These are phyloP conservation scores for Pomacea maculata DNA, from an alignment of 1,140 invertebrate genomes.

Conservation along the genomic window DNA sequence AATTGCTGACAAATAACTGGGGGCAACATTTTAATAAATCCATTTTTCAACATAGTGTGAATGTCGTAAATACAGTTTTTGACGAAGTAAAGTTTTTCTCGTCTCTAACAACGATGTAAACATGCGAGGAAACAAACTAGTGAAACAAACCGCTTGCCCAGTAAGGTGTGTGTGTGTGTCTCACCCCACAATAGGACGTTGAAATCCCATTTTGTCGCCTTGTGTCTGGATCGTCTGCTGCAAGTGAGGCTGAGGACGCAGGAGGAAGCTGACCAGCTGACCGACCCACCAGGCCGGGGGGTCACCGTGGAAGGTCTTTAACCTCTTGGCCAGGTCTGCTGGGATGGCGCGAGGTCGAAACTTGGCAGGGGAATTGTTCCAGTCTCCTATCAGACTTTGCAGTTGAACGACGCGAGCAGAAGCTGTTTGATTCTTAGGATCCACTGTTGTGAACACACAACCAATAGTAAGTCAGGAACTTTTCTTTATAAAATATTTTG, in stretches of 20 bases:
- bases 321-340: slow-evolving; percentile 82
- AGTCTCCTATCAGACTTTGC: slow-evolving; percentile 86
- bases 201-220: slow-evolving; percentile 81
- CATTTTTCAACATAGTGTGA: too few relatives aligned
- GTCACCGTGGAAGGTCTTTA: slow-evolving; percentile 89
- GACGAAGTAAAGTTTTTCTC: slow-evolving; percentile 64
- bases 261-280: slow-evolving; percentile 92
- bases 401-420: slow-evolving; percentile 83
- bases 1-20: too few relatives aligned
- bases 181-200: slow-evolving; percentile 90
- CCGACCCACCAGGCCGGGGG: slow-evolving; percentile 98
- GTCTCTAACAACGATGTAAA: slow-evolving; percentile 64
- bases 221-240: slow-evolving; percentile 78
- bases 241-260: slow-evolving; percentile 70
- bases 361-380: slow-evolving; percentile 84
- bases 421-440: too few relatives aligned
- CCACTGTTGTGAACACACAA: too few relatives aligned
- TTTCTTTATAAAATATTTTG: too few relatives aligned
- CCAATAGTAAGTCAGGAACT: too few relatives aligned
- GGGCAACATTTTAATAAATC: too few relatives aligned
- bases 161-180: slow-evolving; percentile 87
- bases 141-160: slow-evolving; percentile 95
- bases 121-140: slow-evolving; percentile 93
- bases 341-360: slow-evolving; percentile 94
- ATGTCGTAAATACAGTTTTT: too few relatives aligned